Percentiles rank a stretch among this genome's conserved stretches.
Evolutionary conservation across 2,797 vertebrate genomes (phyloP).

Genomic region (Tokudaia muenninki): DNA sequence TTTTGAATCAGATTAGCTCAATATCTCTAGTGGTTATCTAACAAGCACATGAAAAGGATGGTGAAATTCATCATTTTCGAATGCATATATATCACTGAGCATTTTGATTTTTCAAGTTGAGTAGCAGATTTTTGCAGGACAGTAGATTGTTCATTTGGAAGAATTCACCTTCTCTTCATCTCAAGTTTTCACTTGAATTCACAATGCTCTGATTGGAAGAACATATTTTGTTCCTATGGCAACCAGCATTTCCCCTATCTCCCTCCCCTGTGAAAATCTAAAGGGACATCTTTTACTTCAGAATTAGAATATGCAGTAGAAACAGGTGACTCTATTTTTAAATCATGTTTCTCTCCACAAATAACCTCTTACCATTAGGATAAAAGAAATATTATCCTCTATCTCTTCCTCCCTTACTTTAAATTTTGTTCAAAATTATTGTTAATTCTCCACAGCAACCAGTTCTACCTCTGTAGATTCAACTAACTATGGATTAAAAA

Average conservation of each 20-base stretch:
- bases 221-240: slow-evolving; percentile 64
- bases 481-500: neutral
- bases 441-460: neutral
- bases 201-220: slow-evolving; percentile 29
- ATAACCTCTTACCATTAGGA: slow-evolving; percentile 10
- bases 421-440: neutral
- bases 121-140: neutral
- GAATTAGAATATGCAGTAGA: slow-evolving; percentile 50
- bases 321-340: slow-evolving; percentile 66
- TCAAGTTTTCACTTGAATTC: slow-evolving; percentile 71
- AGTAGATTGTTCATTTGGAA: slow-evolving; percentile 43
- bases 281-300: slow-evolving; percentile 32
- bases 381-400: slow-evolving; percentile 16
- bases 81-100: neutral
- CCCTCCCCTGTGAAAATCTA: slow-evolving; percentile 38
- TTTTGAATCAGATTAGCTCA: neutral
- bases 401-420: neutral
- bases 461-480: neutral
- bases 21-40: neutral
- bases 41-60: neutral
- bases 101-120: neutral
- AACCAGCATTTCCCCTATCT: slow-evolving; percentile 25
- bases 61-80: neutral
- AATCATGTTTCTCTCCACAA: slow-evolving; percentile 42
- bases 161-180: slow-evolving; percentile 25